Conservation (phyloP, 1,140 invertebrate genomes). For the Oncopeltus fasciatus region DNA sequence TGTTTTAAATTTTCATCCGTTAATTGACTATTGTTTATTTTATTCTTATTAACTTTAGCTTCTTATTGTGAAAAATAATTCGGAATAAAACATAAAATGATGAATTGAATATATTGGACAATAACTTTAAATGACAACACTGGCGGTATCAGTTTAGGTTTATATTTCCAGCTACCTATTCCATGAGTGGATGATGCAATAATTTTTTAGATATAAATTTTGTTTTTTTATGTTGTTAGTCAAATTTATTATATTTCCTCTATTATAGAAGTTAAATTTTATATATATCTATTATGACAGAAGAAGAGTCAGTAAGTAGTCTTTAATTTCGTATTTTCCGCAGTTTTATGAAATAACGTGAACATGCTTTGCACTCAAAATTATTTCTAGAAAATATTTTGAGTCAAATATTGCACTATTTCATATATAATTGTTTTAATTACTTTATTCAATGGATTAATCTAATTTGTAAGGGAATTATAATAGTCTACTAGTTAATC, state of each 20-base stretch:
- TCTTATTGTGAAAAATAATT: not conserved
- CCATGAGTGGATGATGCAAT: slow-evolving; percentile 1
- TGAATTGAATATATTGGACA: not conserved
- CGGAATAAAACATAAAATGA: not conserved
- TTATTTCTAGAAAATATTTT: no score
- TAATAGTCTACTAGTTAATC: no score
- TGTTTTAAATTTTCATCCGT: no score
- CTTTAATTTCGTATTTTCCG: no score
- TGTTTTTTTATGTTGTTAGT: not conserved
- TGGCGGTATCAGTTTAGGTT: slow-evolving; percentile 1
- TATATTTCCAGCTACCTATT: not conserved
- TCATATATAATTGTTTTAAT: no score
- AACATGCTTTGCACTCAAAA: no score
- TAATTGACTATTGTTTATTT: no score
- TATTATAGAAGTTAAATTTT: not conserved
- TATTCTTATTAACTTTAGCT: no score
- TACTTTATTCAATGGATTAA: no score
- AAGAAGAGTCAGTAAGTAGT: slow-evolving; percentile 28
- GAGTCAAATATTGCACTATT: no score
- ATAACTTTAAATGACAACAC: not conserved
- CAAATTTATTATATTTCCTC: not conserved
- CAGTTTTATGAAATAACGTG: no score
- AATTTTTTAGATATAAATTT: not conserved
- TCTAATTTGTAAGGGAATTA: no score
- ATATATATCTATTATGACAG: slow-evolving; percentile 25